Evolutionary conservation across 1,140 invertebrate species (phyloP).

Genomic region (Drosophila albomicans): DNA sequence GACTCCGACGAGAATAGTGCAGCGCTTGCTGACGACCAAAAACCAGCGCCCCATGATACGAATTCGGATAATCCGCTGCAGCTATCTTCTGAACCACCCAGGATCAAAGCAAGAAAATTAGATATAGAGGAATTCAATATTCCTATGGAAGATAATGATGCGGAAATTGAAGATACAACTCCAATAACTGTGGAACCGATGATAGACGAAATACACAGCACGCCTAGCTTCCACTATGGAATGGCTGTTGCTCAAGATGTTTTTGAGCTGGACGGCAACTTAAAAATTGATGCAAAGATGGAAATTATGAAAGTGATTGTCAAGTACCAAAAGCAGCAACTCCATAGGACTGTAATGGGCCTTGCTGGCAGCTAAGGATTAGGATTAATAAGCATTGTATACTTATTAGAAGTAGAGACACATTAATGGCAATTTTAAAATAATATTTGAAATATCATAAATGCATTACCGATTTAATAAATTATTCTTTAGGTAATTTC

Average conservation of each 20-base stretch:
- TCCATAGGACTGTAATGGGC: constrained; percentile 40
- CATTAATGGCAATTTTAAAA: no score
- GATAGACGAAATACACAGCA: constrained; percentile 28
- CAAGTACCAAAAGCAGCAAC: constrained; percentile 54
- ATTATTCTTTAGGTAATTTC: no score
- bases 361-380: constrained; percentile 31
- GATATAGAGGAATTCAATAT: constrained; percentile 43
- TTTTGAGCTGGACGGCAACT: constrained; percentile 38
- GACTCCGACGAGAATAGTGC: constrained; percentile 28
- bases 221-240: constrained; percentile 44
- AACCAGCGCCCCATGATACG: not conserved
- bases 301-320: constrained; percentile 54
- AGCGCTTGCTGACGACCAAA: constrained; percentile 3
- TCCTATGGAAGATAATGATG: constrained; percentile 40
- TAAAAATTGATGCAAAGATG: constrained; percentile 55
- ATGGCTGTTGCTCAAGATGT: constrained; percentile 57
- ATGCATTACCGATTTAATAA: no score
- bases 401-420: not conserved
- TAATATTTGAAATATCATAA: no score
- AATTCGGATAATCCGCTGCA: constrained; percentile 2
- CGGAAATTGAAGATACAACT: constrained; percentile 36
- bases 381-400: not conserved
- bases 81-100: not conserved
- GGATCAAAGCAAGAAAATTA: constrained; percentile 5
- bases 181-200: constrained; percentile 34